Base-by-base conservation (phyloP, 2,888 invertebrate species). In the Artemia sp. region DNA sequence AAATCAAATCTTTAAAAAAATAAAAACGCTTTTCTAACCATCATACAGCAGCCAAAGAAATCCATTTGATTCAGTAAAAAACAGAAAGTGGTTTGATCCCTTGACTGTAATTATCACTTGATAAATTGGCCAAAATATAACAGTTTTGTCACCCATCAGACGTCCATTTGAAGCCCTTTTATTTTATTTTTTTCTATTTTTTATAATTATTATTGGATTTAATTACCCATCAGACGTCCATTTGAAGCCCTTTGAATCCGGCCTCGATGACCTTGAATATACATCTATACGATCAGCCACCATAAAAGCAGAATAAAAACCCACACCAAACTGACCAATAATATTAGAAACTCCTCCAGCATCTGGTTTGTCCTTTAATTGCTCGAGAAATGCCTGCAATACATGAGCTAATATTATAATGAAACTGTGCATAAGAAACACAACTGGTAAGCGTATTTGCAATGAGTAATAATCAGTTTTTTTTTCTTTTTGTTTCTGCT, bases 251-350 rank as follows among this genome's bases (percentile, higher is more conserved):
- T 75, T 74, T 9, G 77, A 73, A n/a, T 76, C 78, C 12, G 84
- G 82, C 71, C 87, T 85, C 70, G 88, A 86, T 2, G 80, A 78
- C 76, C 85, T 85, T 2, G 94, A 91, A 77, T 81, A 95, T 0
- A 96, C 95, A 76, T 94, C 93, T 51, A 97, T 92, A 77, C 87
- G 88, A 75, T 94, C 89, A 38, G 94, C 93, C 5, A 96, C 96
- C 92, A 97, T 96, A 78, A 97, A 97, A 0, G 90, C 87, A 12
- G 96, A 95, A 79, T 97, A 97, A 79, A 97, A 97, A 1, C 96
- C 97, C 19, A 97, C 97, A 73, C 96, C 97, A 82, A 97, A 97
- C 78, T 97, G 95, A 6, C 96, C 94, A 77, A 95, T 94, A 69
- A 95, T 92, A 51, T 67, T 69, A 72, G 88, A 86, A 68, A 84